Evolutionary conservation across 2,888 invertebrate genomes (phyloP).

Genomic region (Copidosoma aretas): DNA sequence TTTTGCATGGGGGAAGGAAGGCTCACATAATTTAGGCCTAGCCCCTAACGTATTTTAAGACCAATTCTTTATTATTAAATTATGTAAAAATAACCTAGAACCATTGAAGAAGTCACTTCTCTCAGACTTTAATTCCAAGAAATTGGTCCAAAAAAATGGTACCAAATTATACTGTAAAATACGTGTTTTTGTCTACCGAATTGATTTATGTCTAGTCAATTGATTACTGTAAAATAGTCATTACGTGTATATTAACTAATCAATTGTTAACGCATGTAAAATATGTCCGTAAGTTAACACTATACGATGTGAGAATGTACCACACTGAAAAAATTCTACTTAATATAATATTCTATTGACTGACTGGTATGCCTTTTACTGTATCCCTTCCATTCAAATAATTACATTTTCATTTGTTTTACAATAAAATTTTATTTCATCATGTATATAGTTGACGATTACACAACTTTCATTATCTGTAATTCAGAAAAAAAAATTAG

Average conservation of each 20-base stretch:
- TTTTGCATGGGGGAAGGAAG: too few relatives aligned
- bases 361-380: too few relatives aligned
- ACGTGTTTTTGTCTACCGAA: conserved; percentile 47
- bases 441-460: too few relatives aligned
- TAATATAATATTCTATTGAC: too few relatives aligned
- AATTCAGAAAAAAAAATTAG: too few relatives aligned
- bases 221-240: conserved; percentile 46
- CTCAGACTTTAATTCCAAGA: conserved; percentile 19
- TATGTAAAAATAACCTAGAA: conserved; percentile 15
- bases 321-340: too few relatives aligned
- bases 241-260: conserved; percentile 32
- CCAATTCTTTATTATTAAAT: conserved; percentile 26
- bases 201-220: conserved; percentile 50
- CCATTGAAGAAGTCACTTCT: conserved; percentile 9
- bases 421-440: too few relatives aligned
- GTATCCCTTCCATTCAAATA: too few relatives aligned
- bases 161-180: conserved; percentile 38
- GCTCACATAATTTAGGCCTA: too few relatives aligned
- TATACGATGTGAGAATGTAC: too few relatives aligned
- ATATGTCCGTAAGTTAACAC: background rate
- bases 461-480: too few relatives aligned
- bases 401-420: too few relatives aligned
- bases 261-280: conserved; percentile 28
- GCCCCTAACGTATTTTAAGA: conserved; percentile 23
- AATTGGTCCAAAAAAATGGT: conserved; percentile 9